These are phyloP conservation scores for Boulengeromyrus knoepffleri DNA, from an alignment of 2,113 vertebrate genomes.

Conservation along the genomic window DNA sequence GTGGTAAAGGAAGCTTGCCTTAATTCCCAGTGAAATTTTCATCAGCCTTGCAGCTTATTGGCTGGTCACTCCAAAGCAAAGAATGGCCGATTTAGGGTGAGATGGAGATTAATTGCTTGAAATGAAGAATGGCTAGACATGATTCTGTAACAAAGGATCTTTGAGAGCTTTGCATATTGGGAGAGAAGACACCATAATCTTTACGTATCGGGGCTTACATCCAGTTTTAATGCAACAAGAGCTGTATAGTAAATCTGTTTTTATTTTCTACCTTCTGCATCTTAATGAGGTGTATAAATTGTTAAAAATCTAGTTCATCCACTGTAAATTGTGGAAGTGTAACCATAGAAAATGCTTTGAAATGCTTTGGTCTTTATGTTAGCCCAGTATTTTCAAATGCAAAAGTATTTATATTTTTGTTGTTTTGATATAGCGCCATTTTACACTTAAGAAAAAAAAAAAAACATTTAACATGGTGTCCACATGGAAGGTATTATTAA, in stretches of 20 bases:
- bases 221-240: background rate
- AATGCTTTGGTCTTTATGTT: background rate
- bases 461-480: background rate
- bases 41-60: background rate
- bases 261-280: background rate
- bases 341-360: background rate
- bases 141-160: background rate
- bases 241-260: background rate
- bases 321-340: background rate
- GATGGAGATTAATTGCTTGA: slow-evolving; percentile 13
- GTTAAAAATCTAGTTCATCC: background rate
- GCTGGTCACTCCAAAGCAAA: background rate
- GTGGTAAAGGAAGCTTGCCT: background rate
- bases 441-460: background rate
- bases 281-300: background rate
- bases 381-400: background rate
- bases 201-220: background rate
- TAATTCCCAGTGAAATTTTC: background rate
- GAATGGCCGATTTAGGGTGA: background rate
- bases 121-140: background rate
- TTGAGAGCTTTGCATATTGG: background rate
- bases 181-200: background rate
- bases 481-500: background rate
- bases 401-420: background rate
- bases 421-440: background rate